These are phyloP conservation scores for Trichechus manatus DNA, from an alignment of 2,113 vertebrate genomes.

Conservation along the genomic window DNA sequence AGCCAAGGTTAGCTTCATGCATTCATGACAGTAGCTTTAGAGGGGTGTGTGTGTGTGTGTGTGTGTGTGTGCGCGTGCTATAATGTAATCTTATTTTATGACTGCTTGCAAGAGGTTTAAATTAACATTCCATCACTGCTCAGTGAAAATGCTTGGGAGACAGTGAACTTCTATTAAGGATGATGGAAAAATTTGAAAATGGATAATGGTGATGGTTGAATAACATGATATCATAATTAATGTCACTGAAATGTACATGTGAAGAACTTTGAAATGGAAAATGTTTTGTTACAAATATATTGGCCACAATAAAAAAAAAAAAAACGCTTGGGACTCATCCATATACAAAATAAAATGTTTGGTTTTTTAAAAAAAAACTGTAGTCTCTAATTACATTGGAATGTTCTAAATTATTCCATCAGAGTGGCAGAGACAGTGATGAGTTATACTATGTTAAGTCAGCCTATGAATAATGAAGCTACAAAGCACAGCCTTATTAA, in stretches of 20 bases:
- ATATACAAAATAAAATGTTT: conserved; percentile 81
- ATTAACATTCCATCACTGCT: conserved; percentile 84
- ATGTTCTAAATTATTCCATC: conserved; percentile 82
- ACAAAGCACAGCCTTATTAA: conserved; percentile 64
- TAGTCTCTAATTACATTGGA: conserved; percentile 81
- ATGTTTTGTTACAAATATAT: not conserved
- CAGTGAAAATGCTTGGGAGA: conserved; percentile 81
- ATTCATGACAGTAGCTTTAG: conserved; percentile 75
- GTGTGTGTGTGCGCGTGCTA: not conserved
- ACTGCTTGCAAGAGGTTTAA: conserved; percentile 64
- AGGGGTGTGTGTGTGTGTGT: not conserved
- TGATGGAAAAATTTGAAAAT: not conserved
- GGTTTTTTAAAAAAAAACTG: conserved; percentile 76
- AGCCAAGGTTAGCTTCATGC: conserved; percentile 73
- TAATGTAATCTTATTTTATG: conserved; percentile 66
- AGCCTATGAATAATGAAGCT: not conserved
- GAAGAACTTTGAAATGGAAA: not conserved
- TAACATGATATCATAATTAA: not conserved
- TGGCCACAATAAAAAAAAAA: not conserved
- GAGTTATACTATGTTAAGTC: conserved; percentile 71
- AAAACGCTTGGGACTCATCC: conserved; percentile 75
- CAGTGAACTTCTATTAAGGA: not conserved
- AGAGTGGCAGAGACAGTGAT: conserved; percentile 74
- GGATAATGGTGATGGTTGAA: not conserved
- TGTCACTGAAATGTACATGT: not conserved